Evolutionary conservation across 1,140 invertebrate species (phyloP), one percentile per base, ranked within the genome.

Genomic region (Onthophagus taurus): DNA sequence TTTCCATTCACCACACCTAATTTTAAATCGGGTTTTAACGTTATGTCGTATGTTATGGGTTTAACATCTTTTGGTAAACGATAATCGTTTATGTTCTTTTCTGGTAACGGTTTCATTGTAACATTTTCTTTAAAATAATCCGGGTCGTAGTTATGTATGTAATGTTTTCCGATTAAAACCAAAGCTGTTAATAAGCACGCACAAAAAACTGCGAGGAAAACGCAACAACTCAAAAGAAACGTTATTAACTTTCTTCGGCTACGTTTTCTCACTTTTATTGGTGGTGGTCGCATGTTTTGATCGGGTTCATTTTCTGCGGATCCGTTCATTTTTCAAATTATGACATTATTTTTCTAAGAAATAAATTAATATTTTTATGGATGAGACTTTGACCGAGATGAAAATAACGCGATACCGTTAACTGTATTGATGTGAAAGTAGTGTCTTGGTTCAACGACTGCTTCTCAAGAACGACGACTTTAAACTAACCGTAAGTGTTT

Each of bases 21-120:
- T 16, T 71, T 63, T 21, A 93, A 61, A 60, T 89, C 72, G 0
- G 89, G 89, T 47, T 79, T 67, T 20, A 93, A 64, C 5, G 70
- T 71, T 1, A 95, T 59, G 41, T 84, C 77, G 59, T 95, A 94
- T 51, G 81, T 76, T 1, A 72, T 45, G 0, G 90, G 89, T 9
- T 68, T 64, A 1, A 89, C 70, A 42, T 77, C 67, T 5, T 62
- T 60, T 0, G 86, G 77, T 30, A 96, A 67, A 19, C 83, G 70
- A 18, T 2, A 17, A 34, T 4, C 4, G 11, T 17, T 34, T 11
- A 9, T 14, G 16, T 34, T 34, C 16, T 34, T 34, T 13, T 8
- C 4, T 17, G 33, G 5, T 17, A 17, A 9, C 18, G 8, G n/a
- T 11, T n/a, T 23, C 7, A n/a, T 23, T 9, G 9, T 31, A 31